Evolutionary conservation across 2,888 invertebrate genomes (phyloP).

Genomic region (Chloroclysta siterata): DNA sequence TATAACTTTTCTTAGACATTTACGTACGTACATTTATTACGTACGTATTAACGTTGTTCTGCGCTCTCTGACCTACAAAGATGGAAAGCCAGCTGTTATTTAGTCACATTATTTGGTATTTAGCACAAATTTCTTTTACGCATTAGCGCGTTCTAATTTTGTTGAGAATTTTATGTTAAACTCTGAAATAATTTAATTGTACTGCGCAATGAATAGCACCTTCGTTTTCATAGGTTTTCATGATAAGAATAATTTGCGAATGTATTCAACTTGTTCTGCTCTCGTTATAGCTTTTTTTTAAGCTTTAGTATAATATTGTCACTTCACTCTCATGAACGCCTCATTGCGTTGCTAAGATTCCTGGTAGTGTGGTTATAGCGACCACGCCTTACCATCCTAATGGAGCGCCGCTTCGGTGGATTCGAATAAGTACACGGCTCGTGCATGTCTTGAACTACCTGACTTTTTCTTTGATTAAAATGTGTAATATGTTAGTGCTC

Average conservation of each 20-base stretch:
- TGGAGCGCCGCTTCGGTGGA: too few species aligned
- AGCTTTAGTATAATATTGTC: too few species aligned
- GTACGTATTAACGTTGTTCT: not conserved
- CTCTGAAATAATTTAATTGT: not conserved
- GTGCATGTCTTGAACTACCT: not conserved
- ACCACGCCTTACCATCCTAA: too few species aligned
- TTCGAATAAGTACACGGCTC: not conserved
- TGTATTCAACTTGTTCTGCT: too few species aligned
- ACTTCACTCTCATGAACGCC: too few species aligned
- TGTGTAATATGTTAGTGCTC: not conserved
- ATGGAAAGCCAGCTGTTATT: not conserved
- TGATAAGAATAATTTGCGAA: too few species aligned
- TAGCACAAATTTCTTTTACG: constrained; percentile 61
- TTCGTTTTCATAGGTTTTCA: not conserved
- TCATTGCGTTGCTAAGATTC: too few species aligned
- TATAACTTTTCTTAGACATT: constrained; percentile 43
- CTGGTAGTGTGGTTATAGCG: too few species aligned
- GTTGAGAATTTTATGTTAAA: constrained; percentile 1
- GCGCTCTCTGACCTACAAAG: not conserved
- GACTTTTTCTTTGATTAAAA: not conserved
- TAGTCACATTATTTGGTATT: constrained; percentile 48
- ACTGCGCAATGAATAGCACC: not conserved
- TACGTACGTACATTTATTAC: too few species aligned
- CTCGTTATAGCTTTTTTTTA: too few species aligned
- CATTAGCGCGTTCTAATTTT: constrained; percentile 57